Evolutionary conservation across 2,113 vertebrate species (phyloP).

Genomic region (Alexandromys fortis): DNA sequence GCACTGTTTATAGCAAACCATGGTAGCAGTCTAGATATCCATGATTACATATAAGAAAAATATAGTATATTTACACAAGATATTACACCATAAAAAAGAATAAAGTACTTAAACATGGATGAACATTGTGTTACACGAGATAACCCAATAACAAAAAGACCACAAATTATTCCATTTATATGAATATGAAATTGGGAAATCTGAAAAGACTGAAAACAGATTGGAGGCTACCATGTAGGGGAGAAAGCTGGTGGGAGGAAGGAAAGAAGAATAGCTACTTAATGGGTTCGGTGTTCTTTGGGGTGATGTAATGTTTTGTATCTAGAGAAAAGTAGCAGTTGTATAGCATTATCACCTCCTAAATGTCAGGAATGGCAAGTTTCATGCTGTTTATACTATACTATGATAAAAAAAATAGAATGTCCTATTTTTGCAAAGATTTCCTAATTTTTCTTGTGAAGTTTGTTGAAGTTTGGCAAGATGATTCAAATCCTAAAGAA

Average conservation of each 20-base stretch:
- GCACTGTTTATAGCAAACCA: background rate
- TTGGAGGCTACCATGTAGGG: background rate
- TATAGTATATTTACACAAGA: background rate
- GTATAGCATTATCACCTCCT: background rate
- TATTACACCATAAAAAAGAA: conserved; percentile 4
- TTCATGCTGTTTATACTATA: conserved; percentile 24
- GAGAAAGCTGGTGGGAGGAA: background rate
- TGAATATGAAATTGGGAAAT: conserved; percentile 5
- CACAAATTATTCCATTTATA: background rate
- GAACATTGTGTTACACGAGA: background rate
- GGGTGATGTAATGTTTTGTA: background rate
- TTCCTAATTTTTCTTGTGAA: conserved; percentile 32
- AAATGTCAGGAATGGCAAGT: background rate
- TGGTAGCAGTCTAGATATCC: background rate
- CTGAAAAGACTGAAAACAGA: background rate
- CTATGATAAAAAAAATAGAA: background rate
- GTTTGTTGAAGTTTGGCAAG: conserved; percentile 4
- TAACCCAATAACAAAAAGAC: conserved; percentile 15
- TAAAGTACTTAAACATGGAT: background rate
- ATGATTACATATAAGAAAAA: background rate
- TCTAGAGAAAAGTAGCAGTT: conserved; percentile 25
- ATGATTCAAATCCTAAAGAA: background rate
- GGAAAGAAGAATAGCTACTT: background rate
- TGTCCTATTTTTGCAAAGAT: conserved; percentile 14
- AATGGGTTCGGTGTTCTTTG: background rate